Conservation (phyloP, 2,113 vertebrate genomes). For the Tragelaphus buxtoni region DNA sequence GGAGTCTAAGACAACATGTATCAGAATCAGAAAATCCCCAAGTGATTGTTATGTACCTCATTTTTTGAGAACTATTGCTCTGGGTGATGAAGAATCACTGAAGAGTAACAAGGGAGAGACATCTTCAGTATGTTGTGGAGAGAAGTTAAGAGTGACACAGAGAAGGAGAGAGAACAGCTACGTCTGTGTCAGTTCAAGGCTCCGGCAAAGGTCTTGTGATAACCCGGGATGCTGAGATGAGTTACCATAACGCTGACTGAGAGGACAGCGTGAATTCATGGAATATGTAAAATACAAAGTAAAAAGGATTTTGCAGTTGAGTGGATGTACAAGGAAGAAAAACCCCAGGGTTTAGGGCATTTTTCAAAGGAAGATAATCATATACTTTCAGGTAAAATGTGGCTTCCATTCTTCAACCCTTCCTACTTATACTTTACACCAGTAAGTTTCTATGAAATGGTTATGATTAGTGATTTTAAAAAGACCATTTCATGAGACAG, state of each 20-base stretch:
- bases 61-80: background rate
- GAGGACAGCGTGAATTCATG: background rate
- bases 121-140: background rate
- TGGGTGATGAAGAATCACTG: background rate
- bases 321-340: background rate
- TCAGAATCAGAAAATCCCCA: background rate
- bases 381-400: background rate
- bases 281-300: background rate
- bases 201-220: background rate
- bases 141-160: background rate
- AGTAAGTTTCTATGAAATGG: slow-evolving; percentile 23
- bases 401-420: background rate
- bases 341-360: background rate
- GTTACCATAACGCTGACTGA: background rate
- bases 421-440: background rate
- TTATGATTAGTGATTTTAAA: background rate
- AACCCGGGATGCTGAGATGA: background rate
- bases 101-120: background rate
- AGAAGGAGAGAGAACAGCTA: background rate
- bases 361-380: background rate
- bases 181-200: background rate
- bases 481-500: background rate
- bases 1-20: background rate
- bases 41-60: background rate
- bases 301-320: background rate